These are phyloP conservation scores for Oligia latruncula DNA, from an alignment of 2,888 invertebrate genomes.

Conservation along the genomic window DNA sequence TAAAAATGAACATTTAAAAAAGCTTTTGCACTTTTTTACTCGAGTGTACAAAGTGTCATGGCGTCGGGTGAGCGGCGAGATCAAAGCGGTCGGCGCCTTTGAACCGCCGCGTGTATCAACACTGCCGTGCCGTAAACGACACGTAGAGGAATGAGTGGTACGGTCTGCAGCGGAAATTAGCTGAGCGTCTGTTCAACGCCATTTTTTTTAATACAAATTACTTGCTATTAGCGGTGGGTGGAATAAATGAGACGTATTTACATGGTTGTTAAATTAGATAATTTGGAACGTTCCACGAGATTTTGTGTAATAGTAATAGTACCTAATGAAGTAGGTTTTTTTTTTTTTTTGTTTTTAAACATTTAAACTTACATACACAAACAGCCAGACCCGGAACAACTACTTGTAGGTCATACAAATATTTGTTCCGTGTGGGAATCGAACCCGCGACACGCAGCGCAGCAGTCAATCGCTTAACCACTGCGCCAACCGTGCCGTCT, in stretches of 20 bases:
- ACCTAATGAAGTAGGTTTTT: too few relatives aligned
- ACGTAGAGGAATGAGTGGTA: conserved; percentile 73
- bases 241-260: conserved; percentile 49
- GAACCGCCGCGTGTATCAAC: conserved; percentile 76
- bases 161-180: conserved; percentile 65
- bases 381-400: too few relatives aligned
- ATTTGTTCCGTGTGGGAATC: too few relatives aligned
- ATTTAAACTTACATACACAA: too few relatives aligned
- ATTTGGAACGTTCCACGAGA: conserved; percentile 29
- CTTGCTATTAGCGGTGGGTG: conserved; percentile 43
- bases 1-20: conserved; percentile 68
- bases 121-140: conserved; percentile 78
- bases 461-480: too few relatives aligned
- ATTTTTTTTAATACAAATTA: conserved; percentile 61
- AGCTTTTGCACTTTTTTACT: conserved; percentile 69
- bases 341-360: too few relatives aligned
- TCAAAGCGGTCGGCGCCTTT: conserved; percentile 82
- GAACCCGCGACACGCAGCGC: too few relatives aligned
- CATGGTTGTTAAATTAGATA: conserved; percentile 47
- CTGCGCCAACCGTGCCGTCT: too few relatives aligned
- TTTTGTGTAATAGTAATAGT: conserved; percentile 6
- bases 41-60: conserved; percentile 73
- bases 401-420: too few relatives aligned
- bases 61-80: conserved; percentile 76
- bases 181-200: conserved; percentile 42